Evolutionary conservation across 2,797 vertebrate species (phyloP).

Genomic region (Betta splendens): DNA sequence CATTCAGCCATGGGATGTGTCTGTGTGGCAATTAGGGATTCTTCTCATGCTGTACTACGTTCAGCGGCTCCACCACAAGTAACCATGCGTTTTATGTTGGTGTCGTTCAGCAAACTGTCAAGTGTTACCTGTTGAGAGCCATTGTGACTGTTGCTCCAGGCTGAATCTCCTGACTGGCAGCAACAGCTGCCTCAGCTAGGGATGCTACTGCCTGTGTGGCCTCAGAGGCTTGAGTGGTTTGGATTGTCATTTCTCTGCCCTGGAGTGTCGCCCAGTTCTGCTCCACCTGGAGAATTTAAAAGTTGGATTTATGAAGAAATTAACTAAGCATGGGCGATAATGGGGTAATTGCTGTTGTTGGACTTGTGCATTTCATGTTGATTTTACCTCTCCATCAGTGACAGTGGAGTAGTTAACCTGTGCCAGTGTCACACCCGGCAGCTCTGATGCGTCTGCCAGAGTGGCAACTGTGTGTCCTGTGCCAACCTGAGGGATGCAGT

Average conservation of each 20-base stretch:
- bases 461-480: constrained; percentile 97
- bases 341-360: neutral
- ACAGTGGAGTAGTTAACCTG: constrained; percentile 98
- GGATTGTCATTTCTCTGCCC: constrained; percentile 97
- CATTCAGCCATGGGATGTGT: constrained; percentile 18
- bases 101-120: neutral
- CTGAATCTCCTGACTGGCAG: constrained; percentile 95
- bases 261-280: constrained; percentile 98
- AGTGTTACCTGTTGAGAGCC: constrained; percentile 93
- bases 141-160: constrained; percentile 96
- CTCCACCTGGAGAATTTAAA: constrained; percentile 82
- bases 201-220: constrained; percentile 97
- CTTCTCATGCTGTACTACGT: neutral
- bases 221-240: constrained; percentile 95
- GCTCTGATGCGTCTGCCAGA: constrained; percentile 93
- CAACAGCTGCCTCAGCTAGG: constrained; percentile 93
- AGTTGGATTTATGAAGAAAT: neutral
- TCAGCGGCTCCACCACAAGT: neutral
- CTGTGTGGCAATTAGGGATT: constrained; percentile 38
- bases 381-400: constrained; percentile 90
- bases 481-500: constrained; percentile 85
- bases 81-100: neutral
- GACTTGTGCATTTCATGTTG: neutral
- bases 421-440: constrained; percentile 94
- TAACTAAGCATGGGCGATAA: neutral